A percentile compares a stretch with the other conserved stretches of the same genome.
These are phyloP conservation scores for Drosophila fuyamai DNA, from an alignment of 1,140 invertebrate genomes.

Conservation along the genomic window DNA sequence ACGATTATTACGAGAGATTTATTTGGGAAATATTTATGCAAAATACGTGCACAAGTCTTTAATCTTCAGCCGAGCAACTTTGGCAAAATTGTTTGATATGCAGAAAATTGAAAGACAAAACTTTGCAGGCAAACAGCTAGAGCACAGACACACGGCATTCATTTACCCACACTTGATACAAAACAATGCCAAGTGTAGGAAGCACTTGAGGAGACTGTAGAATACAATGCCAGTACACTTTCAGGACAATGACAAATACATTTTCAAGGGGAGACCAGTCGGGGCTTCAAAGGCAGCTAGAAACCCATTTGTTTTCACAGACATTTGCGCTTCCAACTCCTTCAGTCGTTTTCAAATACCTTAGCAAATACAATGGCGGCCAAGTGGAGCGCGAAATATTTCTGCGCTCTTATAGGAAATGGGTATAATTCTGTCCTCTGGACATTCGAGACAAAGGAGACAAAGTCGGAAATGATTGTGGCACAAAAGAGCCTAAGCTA, in stretches of 20 bases:
- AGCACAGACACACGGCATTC: constrained; percentile 25
- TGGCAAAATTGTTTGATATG: constrained; percentile 72
- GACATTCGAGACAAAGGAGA: constrained; percentile 32
- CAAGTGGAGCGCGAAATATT: constrained; percentile 40
- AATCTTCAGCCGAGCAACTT: constrained; percentile 64
- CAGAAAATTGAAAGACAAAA: constrained; percentile 84
- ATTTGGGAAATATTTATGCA: constrained; percentile 76
- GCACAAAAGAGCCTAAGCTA: background rate
- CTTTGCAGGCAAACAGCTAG: constrained; percentile 53
- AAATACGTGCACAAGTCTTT: constrained; percentile 78
- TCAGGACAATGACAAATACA: constrained; percentile 85
- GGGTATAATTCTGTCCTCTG: constrained; percentile 37
- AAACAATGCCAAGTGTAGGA: constrained; percentile 63
- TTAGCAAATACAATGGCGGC: constrained; percentile 28
- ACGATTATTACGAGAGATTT: constrained; percentile 46
- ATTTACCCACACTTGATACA: constrained; percentile 46
- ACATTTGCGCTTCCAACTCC: constrained; percentile 48
- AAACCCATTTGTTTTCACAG: constrained; percentile 77
- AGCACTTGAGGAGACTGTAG: constrained; percentile 42
- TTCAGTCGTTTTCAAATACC: constrained; percentile 21
- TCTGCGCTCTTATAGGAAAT: constrained; percentile 27
- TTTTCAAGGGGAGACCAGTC: constrained; percentile 85
- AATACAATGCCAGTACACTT: constrained; percentile 82
- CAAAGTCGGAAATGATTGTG: constrained; percentile 1
- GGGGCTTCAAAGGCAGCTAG: constrained; percentile 77